These are phyloP conservation scores for Zosterops borbonicus DNA, from an alignment of 2,113 vertebrate genomes.

Conservation along the genomic window DNA sequence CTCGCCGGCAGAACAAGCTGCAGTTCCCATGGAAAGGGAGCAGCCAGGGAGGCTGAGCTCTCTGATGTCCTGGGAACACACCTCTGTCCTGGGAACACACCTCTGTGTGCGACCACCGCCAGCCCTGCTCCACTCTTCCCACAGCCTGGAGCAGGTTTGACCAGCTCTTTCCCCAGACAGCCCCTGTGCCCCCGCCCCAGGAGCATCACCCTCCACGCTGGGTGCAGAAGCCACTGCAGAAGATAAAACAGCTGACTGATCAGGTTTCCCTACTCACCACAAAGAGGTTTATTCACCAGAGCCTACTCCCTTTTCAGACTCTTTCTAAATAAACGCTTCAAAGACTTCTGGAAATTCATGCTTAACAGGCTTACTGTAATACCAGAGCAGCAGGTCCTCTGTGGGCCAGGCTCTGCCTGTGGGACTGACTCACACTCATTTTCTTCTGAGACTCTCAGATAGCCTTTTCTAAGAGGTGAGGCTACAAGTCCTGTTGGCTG, in stretches of 20 bases:
- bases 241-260: slow-evolving; percentile 23
- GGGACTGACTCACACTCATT: neutral
- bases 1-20: neutral
- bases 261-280: slow-evolving; percentile 57
- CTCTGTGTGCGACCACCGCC: neutral
- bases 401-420: neutral
- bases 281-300: slow-evolving; percentile 50
- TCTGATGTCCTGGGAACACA: slow-evolving; percentile 7
- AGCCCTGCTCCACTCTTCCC: neutral
- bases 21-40: fast-evolving
- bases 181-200: neutral
- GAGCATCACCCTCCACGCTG: neutral
- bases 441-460: neutral
- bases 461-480: neutral
- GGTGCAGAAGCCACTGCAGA: neutral
- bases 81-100: neutral
- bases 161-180: neutral
- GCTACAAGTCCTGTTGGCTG: neutral
- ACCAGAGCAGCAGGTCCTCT: neutral
- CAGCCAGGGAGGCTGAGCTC: neutral
- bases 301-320: slow-evolving; percentile 57
- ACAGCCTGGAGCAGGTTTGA: neutral
- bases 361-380: slow-evolving; percentile 50
- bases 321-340: slow-evolving; percentile 63
- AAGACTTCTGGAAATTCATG: slow-evolving; percentile 51